Percentiles rank a stretch among this genome's conserved stretches.
Evolutionary conservation across 1,140 invertebrate species (phyloP).

Genomic region (Brachionus asplanchnoidis): DNA sequence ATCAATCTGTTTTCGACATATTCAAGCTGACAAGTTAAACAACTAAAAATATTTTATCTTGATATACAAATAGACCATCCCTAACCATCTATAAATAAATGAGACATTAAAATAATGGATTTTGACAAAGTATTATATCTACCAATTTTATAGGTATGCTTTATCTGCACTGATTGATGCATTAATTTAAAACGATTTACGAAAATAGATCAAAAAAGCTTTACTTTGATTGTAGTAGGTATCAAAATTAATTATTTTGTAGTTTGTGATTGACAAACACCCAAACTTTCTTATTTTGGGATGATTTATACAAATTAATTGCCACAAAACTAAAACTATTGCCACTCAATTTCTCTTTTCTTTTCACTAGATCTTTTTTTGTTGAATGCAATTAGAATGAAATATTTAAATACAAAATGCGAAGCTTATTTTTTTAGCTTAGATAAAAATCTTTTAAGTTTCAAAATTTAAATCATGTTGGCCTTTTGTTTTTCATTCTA

Average conservation of each 20-base stretch:
- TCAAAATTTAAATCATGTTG: not conserved
- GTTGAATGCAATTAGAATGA: not conserved
- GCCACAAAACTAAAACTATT: not conserved
- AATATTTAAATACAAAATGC: not conserved
- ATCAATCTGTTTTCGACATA: not conserved
- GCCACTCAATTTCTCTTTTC: not conserved
- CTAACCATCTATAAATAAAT: not conserved
- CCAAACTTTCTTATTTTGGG: not conserved
- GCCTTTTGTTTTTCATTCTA: not conserved
- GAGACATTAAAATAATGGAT: not conserved
- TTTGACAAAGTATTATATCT: not conserved
- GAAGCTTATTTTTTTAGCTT: not conserved
- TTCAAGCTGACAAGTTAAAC: not conserved
- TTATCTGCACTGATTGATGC: not conserved
- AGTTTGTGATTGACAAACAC: not conserved
- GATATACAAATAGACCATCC: not conserved
- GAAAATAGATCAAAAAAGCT: not conserved
- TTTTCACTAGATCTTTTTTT: not conserved
- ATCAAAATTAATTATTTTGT: not conserved
- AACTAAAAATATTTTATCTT: not conserved
- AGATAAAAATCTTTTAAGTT: not conserved
- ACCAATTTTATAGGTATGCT: not conserved
- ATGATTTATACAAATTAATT: not conserved
- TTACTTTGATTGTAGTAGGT: not conserved
- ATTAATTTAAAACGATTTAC: not conserved